phyloP scores from a whole-genome alignment of 2,797 vertebrate genomes.

The Sebastolobus alascanus region DNA sequence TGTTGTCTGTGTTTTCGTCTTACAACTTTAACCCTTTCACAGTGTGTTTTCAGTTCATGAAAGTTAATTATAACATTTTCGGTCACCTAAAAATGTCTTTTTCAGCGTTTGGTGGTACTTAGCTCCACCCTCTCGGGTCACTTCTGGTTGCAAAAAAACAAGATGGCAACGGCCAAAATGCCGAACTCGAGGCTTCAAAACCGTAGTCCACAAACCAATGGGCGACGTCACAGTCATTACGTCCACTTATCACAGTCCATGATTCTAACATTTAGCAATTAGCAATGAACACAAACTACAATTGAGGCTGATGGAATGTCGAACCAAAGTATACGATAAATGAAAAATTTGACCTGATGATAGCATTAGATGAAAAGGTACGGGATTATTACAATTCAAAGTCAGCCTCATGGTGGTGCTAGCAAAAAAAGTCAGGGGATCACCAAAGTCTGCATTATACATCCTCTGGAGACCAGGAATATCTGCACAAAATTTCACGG shows the following conservation, averaged over 20 bases:
- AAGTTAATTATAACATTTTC: too few species aligned
- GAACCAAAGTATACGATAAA: not conserved
- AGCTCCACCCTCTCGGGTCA: too few species aligned
- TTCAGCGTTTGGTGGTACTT: rapidly evolving
- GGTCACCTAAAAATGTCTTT: too few species aligned
- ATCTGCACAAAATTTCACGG: not conserved
- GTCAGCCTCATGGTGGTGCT: not conserved
- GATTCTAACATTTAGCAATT: not conserved
- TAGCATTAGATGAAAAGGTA: not conserved
- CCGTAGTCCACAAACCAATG: too few species aligned
- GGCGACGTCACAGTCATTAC: too few species aligned
- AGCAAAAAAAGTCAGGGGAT: not conserved
- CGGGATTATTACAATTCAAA: not conserved
- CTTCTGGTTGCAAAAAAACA: too few species aligned
- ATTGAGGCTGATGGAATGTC: not conserved
- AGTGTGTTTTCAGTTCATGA: too few species aligned
- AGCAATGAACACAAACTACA: not conserved
- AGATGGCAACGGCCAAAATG: too few species aligned
- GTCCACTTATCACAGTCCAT: too few species aligned
- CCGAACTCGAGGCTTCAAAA: too few species aligned
- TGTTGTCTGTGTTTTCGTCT: too few species aligned
- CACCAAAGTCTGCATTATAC: not conserved
- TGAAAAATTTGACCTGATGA: not conserved
- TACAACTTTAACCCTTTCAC: too few species aligned
- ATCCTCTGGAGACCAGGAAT: not conserved